Percentiles rank a stretch among this genome's conserved stretches.
Conservation (phyloP, 2,113 vertebrate genomes). For the Amazona vittata region DNA sequence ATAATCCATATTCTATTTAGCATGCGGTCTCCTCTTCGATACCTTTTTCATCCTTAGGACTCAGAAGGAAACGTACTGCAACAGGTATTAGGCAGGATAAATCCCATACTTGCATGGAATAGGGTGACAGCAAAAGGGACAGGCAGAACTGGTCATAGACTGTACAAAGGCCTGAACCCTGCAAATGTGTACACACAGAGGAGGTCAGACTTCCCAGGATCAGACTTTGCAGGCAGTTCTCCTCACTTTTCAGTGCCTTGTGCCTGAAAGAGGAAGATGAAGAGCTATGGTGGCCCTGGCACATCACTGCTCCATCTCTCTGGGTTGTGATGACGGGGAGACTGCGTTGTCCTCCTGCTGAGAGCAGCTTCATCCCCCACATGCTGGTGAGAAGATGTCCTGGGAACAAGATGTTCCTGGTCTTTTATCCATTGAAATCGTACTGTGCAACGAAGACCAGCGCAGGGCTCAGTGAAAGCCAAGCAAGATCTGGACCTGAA, state of each 20-base stretch:
- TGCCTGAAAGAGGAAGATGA: neutral
- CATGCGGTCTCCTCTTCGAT: neutral
- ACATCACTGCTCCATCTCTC: neutral
- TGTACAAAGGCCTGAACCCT: neutral
- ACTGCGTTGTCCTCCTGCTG: neutral
- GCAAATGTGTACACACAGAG: rapidly evolving
- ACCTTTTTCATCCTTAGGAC: neutral
- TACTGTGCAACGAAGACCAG: neutral
- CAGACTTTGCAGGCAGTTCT: neutral
- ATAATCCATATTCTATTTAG: neutral
- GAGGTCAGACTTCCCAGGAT: neutral
- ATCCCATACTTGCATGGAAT: neutral
- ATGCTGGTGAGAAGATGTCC: neutral
- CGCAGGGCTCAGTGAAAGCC: neutral
- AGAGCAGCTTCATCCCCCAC: neutral
- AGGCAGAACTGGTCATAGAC: neutral
- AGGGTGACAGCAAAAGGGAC: neutral
- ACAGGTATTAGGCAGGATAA: neutral
- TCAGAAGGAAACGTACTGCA: neutral
- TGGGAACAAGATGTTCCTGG: neutral
- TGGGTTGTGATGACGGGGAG: neutral
- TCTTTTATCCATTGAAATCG: neutral
- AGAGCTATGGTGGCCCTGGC: neutral
- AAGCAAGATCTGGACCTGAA: neutral
- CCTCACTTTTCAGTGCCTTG: neutral